Evolutionary conservation across 2,797 vertebrate species (phyloP).

Genomic region (Antrozous pallidus): DNA sequence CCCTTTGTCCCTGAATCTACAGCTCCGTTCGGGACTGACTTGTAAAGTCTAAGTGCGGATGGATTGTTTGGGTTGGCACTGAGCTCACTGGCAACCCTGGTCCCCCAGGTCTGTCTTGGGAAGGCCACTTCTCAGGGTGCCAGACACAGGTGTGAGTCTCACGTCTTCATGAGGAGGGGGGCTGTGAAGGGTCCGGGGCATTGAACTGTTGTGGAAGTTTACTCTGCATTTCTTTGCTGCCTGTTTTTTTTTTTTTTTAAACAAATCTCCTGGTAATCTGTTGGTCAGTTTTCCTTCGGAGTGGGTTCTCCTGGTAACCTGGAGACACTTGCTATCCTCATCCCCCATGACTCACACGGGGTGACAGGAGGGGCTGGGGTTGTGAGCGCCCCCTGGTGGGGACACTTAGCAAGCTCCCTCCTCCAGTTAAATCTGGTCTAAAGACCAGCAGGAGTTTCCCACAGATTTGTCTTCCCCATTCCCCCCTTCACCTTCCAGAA

Average conservation of each 20-base stretch:
- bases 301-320: not conserved
- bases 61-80: not conserved
- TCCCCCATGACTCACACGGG: fast-evolving
- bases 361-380: not conserved
- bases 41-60: not conserved
- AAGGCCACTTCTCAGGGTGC: not conserved
- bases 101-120: not conserved
- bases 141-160: not conserved
- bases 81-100: not conserved
- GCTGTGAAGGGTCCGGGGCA: not conserved
- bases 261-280: not conserved
- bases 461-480: not conserved
- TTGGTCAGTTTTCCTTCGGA: not conserved
- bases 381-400: not conserved
- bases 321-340: not conserved
- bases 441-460: not conserved
- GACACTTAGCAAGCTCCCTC: not conserved
- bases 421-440: not conserved
- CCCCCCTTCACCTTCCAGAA: not conserved
- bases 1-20: not conserved
- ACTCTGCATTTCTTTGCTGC: not conserved
- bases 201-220: not conserved
- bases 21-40: not conserved
- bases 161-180: not conserved
- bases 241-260: not conserved